Evolutionary conservation across 2,797 vertebrate genomes (phyloP), one percentile per base, ranked within the genome.

Genomic region (Meda fulgida): DNA sequence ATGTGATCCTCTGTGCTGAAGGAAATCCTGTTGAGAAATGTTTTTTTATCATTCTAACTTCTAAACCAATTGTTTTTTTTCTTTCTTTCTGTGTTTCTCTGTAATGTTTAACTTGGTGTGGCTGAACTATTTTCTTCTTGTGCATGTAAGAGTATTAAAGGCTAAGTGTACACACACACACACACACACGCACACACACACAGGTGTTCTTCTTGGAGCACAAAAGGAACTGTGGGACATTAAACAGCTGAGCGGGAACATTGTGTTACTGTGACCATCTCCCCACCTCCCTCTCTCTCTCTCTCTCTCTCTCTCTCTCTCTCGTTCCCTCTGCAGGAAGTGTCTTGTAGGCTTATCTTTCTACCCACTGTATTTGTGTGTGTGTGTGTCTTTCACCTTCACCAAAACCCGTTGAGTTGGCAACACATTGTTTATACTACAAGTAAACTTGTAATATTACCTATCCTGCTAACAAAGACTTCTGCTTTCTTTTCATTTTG

Each of bases 61-160:
- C 14, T 77, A 23, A n/a, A 43, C 86, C 69, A 19, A 16, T 34
- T 36, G 16, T 7, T 1, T 48, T 21, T 34, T 46, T 67, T 69
- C 67, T 46, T 67, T 69, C 67, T 73, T 34, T 40, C 18, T 58
- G 9, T 66, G 9, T 51, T 13, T 87, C 34, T 83, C 51, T 80
- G 67, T 91, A 90, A 92, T 93, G 90, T 94, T 94, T 93, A 92
- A 93, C 91, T 91, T 86, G 84, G 85, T 89, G 87, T 83, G 87
- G 88, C 84, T 55, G 83, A 83, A 60, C 81, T 87, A 63, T 85
- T 91, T 29, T 46, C n/a, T 18, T 63, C 66, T 31, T 81, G 29
- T 70, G 76, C 43, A 67, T 81, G 26, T 83, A 83, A 75, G 84
- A 31, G 58, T 66, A 51, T 80, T 80, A 46, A 66, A 36, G 31